Conservation (phyloP, 2,797 vertebrate genomes). For the Lateolabrax maculatus region DNA sequence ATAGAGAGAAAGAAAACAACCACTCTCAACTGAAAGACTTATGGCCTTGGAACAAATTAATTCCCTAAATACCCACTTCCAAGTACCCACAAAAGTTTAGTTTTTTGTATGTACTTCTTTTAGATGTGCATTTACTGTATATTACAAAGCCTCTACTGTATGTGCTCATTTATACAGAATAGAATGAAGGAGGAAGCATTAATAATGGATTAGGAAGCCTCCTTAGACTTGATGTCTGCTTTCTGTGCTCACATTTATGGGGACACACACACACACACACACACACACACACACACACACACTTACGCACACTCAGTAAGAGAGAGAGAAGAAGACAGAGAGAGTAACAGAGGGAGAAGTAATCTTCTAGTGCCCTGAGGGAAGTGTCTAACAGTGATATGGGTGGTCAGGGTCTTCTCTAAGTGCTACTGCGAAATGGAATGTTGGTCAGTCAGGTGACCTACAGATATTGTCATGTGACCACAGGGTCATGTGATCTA, state of each 20-base stretch:
- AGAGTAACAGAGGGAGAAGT: slow-evolving; percentile 19
- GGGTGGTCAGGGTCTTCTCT: slow-evolving; percentile 73
- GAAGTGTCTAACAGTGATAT: slow-evolving; percentile 58
- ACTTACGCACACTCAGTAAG: not conserved
- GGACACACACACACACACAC: slow-evolving; percentile 10
- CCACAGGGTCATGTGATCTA: slow-evolving; percentile 57
- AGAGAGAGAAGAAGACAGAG: not conserved
- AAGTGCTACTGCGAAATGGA: slow-evolving; percentile 80
- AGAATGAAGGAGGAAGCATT: slow-evolving; percentile 54
- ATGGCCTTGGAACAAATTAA: slow-evolving; percentile 50
- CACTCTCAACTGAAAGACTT: slow-evolving; percentile 42
- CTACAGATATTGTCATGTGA: slow-evolving; percentile 64
- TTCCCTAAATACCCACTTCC: slow-evolving; percentile 31
- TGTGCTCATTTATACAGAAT: slow-evolving; percentile 28
- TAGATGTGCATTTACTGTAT: not conserved
- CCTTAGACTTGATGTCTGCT: slow-evolving; percentile 65
- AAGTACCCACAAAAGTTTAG: slow-evolving; percentile 6
- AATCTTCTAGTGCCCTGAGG: slow-evolving; percentile 55
- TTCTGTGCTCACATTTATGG: slow-evolving; percentile 28
- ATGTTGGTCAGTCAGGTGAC: slow-evolving; percentile 72
- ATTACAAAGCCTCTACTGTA: slow-evolving; percentile 15
- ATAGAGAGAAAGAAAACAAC: slow-evolving; percentile 41
- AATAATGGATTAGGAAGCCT: slow-evolving; percentile 66
- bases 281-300: slow-evolving; percentile 13
- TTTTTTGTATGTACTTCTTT: slow-evolving; percentile 6